Evolutionary conservation across 2,797 vertebrate genomes (phyloP), one percentile per base, ranked within the genome.

Genomic region (Anguilla obscura): DNA sequence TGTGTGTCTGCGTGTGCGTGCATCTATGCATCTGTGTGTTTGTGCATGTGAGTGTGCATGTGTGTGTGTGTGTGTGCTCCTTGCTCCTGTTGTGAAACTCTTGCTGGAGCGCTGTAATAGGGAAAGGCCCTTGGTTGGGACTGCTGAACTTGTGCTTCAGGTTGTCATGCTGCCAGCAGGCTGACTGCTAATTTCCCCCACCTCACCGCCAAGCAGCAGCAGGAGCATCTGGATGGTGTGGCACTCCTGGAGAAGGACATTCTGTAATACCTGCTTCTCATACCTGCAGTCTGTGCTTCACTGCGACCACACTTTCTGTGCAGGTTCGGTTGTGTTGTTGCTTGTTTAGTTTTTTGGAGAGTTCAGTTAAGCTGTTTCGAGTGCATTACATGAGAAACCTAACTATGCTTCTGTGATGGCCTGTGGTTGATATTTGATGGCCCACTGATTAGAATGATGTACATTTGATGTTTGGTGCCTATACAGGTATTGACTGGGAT

Each of bases 331-430:
- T 87, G 90, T 88, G 4, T 12, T 87, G 86, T 79, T 45, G 87
- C 90, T 90, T 89, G 89, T 87, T 89, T 69, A 8, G 56, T 87
- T 89, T 91, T 33, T 82, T 48, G 33, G 74, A 7, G 74, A 79
- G 36, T 40, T 40, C 16, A 45, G 3, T 79, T 79, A 45, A 50
- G 24, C 40, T 82, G 45, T 48, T 82, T 24, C 7, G 21, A 5
- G 45, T 82, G 40, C 79, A 48, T 82, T 24, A 50, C 24, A 7
- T 50, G 50, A 50, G 74, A 40, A 82, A 82, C 40, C 79, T n/a
- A n/a, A 82, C 9, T 50, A 82, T 18, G 50, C 18, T n/a, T n/a
- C 79, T 30, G 52, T 33, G 27, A 54, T 54, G n/a, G 5, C 50
- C n/a, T 58, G 12, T 85, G 84, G 52, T 60, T 82, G 79, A 50